Percentiles rank a stretch among this genome's conserved stretches.
Conservation (phyloP, 2,113 vertebrate genomes). For the Catagonus wagneri region DNA sequence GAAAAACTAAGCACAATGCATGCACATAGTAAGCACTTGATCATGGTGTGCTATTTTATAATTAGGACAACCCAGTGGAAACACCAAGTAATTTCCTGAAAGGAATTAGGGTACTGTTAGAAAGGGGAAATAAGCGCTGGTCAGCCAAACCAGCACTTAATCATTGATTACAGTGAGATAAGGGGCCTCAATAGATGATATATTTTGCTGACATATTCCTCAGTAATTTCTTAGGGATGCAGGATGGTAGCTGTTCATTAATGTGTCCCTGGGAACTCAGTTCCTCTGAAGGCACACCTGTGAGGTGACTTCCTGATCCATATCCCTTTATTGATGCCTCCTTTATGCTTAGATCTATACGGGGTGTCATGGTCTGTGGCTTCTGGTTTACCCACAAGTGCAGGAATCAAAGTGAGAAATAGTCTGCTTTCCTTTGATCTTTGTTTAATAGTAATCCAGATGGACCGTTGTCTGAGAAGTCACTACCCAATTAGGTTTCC, state of each 20-base stretch:
- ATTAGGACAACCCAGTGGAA: neutral
- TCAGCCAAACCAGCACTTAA: neutral
- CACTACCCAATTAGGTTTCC: conserved; percentile 24
- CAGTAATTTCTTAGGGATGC: neutral
- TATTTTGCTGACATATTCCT: neutral
- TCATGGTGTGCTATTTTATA: neutral
- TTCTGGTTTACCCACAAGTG: neutral
- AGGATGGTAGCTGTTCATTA: neutral
- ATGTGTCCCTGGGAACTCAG: neutral
- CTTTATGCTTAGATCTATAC: neutral
- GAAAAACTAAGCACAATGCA: neutral
- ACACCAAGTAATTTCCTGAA: neutral
- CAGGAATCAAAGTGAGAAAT: conserved; percentile 14
- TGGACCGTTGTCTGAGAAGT: neutral
- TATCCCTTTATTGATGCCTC: neutral
- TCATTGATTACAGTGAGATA: neutral
- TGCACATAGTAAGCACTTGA: neutral
- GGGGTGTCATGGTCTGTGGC: neutral
- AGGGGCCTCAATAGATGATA: neutral
- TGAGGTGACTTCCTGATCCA: neutral
- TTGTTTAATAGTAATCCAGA: conserved; percentile 26
- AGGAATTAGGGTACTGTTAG: neutral
- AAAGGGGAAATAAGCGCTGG: neutral
- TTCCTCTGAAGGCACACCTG: neutral
- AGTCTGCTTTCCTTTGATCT: neutral